A percentile compares a stretch with the other conserved stretches of the same genome.
Conservation (phyloP, 1,140 invertebrate species). For the Hestina assimilis region DNA sequence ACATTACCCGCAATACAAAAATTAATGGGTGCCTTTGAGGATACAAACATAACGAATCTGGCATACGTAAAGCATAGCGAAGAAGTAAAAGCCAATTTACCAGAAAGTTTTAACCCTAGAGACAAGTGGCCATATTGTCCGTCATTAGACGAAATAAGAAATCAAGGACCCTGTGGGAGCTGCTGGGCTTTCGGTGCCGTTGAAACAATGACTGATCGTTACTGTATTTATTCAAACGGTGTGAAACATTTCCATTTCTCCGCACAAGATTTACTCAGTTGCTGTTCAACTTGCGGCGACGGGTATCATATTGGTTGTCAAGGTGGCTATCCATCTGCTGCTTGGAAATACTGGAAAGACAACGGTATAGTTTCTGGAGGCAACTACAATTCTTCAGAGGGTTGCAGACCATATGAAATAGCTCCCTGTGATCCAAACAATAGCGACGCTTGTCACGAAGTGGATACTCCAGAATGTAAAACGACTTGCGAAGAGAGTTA, state of each 20-base stretch:
- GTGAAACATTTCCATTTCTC: slow-evolving; percentile 87
- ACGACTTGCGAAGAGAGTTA: slow-evolving; percentile 86
- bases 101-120: slow-evolving; percentile 89
- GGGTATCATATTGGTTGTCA: slow-evolving; percentile 93
- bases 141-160: slow-evolving; percentile 87
- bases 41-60: slow-evolving; percentile 72
- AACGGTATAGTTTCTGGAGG: slow-evolving; percentile 92
- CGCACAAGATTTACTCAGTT: slow-evolving; percentile 92
- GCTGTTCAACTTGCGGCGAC: slow-evolving; percentile 90
- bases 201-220: slow-evolving; percentile 94
- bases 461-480: slow-evolving; percentile 87
- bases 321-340: slow-evolving; percentile 87
- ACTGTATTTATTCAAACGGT: slow-evolving; percentile 91
- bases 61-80: slow-evolving; percentile 54
- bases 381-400: slow-evolving; percentile 85
- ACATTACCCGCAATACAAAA: slow-evolving; percentile 80
- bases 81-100: slow-evolving; percentile 77
- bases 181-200: slow-evolving; percentile 95
- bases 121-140: slow-evolving; percentile 91
- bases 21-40: slow-evolving; percentile 85
- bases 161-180: slow-evolving; percentile 86
- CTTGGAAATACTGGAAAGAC: slow-evolving; percentile 91
- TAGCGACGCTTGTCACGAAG: slow-evolving; percentile 83
- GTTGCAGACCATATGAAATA: slow-evolving; percentile 92
- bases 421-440: slow-evolving; percentile 91